These are phyloP conservation scores for Koerneria pararmatus DNA, from an alignment of 2,888 invertebrate species.

Conservation along the genomic window DNA sequence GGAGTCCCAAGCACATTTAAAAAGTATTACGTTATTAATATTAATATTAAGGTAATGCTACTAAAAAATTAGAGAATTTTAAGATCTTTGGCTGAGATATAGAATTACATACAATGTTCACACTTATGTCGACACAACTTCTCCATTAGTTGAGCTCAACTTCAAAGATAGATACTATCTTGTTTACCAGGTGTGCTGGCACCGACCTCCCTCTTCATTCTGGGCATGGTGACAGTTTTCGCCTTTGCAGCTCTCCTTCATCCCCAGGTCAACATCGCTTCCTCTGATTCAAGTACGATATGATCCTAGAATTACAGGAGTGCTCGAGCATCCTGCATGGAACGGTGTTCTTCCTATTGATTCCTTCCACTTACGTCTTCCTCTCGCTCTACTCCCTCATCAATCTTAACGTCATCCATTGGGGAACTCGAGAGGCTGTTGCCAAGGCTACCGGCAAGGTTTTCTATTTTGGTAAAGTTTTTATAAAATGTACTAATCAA, in stretches of 20 bases:
- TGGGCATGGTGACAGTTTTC: constrained; percentile 71
- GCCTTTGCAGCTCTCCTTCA: constrained; percentile 69
- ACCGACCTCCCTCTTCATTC: constrained; percentile 79
- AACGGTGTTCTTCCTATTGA: constrained; percentile 80
- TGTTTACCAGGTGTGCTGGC: constrained; percentile 68
- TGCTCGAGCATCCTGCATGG: constrained; percentile 60
- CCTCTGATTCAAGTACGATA: background rate
- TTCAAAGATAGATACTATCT: too few species aligned
- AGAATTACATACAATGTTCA: too few species aligned
- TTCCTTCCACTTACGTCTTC: constrained; percentile 90
- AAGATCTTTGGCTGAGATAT: too few species aligned
- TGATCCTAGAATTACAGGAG: constrained; percentile 32
- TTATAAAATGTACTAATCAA: too few species aligned
- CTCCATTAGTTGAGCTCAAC: too few species aligned
- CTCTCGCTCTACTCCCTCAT: constrained; percentile 85
- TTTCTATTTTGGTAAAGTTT: background rate
- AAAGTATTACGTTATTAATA: too few species aligned
- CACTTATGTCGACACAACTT: too few species aligned
- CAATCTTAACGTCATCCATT: constrained; percentile 85
- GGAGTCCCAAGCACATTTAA: too few species aligned
- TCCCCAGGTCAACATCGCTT: constrained; percentile 63
- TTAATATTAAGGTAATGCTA: too few species aligned
- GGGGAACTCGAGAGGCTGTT: constrained; percentile 83
- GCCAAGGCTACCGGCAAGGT: constrained; percentile 60
- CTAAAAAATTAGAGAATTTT: too few species aligned